Evolutionary conservation across 2,888 invertebrate species (phyloP), one percentile per base, ranked within the genome.

Genomic region (Trimorus sp.): DNA sequence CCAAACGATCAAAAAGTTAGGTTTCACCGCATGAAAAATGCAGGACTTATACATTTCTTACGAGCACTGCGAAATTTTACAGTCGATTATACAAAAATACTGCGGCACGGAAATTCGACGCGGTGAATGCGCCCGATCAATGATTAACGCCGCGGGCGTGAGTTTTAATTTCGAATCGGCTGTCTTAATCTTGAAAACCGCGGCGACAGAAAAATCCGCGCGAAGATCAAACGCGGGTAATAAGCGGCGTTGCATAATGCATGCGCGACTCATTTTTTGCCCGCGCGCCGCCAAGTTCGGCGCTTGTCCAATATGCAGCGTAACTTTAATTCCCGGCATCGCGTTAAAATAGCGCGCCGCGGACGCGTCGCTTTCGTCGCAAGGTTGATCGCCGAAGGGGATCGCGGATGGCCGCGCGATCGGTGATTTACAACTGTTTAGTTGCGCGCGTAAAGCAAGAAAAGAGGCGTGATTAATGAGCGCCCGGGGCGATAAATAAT

Each of bases 211-310:
- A 71, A 78, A 78, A 65, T 78, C 53, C 54, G 71, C 26, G 71
- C 38, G 66, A 71, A 78, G 60, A 60, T 71, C 78, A 71, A 78
- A 78, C 70, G 66, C 54, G 45, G 66, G 70, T 59, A 78, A 53
- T 65, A 65, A 77, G 70, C 69, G 76, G 54, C 62, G 60, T 4
- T 76, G 38, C 56, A 77, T 77, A 65, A 77, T 70, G 70, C 45
- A 70, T 48, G 40, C 38, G 16, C 36, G 36, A 53, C 12, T 6
- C 0, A 42, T 37, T 63, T 62, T 56, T 73, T 63, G 37, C 48
- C n/a, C n/a, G n/a, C 58, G 38, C 53, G 62, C 56, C 38, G 51
- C 49, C 42, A 76, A 76, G 68, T 76, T 76, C n/a, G 49, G 14
- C 65, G 36, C n/a, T 45, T 51, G 62, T 76, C 68, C 53, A 76